Conservation (phyloP, 2,113 vertebrate genomes). For the Azemiops feae region DNA sequence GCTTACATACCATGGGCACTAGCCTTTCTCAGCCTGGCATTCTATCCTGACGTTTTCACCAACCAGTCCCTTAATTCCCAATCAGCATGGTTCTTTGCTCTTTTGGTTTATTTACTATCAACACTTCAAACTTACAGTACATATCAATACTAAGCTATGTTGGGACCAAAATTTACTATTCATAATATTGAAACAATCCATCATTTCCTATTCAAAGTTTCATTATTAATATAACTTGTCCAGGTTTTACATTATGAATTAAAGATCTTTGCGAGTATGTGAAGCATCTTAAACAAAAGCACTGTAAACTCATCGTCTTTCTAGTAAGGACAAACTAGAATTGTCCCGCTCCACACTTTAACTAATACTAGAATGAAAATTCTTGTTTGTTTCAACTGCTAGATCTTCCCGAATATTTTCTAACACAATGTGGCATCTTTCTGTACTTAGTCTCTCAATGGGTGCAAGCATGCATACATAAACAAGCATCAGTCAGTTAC, state of each 20-base stretch:
- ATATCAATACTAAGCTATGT: background rate
- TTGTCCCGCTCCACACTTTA: background rate
- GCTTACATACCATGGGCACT: background rate
- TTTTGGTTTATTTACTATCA: background rate
- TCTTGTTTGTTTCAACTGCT: background rate
- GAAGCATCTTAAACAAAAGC: background rate
- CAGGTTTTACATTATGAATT: background rate
- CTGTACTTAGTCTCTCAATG: background rate
- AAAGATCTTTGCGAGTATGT: background rate
- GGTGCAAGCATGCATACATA: background rate
- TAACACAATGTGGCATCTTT: background rate
- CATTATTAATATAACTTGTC: background rate
- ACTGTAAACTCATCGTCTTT: background rate
- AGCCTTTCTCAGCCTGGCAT: background rate
- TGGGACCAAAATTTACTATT: background rate
- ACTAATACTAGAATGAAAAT: background rate
- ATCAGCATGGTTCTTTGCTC: background rate
- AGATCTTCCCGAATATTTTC: background rate
- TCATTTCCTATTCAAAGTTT: background rate
- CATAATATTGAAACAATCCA: background rate
- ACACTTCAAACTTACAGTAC: background rate
- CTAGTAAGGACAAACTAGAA: background rate
- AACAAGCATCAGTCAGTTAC: background rate
- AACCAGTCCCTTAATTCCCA: background rate
- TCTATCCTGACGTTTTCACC: background rate